These are phyloP conservation scores for Lacanobia wlatinum DNA, from an alignment of 2,888 invertebrate genomes.

Conservation along the genomic window DNA sequence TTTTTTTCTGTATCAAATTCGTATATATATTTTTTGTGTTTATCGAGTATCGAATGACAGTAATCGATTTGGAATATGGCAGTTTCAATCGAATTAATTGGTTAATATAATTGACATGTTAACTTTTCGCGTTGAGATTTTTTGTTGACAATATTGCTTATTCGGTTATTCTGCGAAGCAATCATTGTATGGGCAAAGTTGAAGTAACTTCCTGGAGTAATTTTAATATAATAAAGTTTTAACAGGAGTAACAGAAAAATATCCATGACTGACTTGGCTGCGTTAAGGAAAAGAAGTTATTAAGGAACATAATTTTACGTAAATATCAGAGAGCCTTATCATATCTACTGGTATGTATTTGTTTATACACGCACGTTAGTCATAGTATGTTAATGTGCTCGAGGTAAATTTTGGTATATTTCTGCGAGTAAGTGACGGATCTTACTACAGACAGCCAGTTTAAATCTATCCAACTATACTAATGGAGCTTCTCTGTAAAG, in stretches of 20 bases:
- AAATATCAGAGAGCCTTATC: conserved; percentile 9
- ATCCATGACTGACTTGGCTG: conserved; percentile 2
- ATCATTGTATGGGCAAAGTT: conserved; percentile 6
- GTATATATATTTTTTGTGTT: conserved; percentile 35
- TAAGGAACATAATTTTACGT: conserved; percentile 10
- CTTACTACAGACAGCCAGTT: background rate
- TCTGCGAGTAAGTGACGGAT: background rate
- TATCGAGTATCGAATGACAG: conserved; percentile 43
- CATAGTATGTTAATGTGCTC: background rate
- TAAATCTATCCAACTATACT: background rate
- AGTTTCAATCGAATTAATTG: conserved; percentile 45
- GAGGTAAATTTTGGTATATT: background rate
- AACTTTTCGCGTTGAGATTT: conserved; percentile 31
- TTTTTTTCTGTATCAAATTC: conserved; percentile 55
- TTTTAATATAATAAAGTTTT: conserved; percentile 30
- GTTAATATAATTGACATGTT: conserved; percentile 51
- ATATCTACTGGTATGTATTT: background rate
- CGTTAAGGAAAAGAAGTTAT: background rate
- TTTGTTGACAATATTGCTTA: conserved; percentile 43
- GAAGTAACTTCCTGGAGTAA: conserved; percentile 19
- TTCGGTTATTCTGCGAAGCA: conserved; percentile 20
- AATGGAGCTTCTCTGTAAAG: background rate
- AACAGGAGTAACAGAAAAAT: conserved; percentile 14
- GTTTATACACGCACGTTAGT: background rate
- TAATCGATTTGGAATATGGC: conserved; percentile 49